Conservation (phyloP, 2,113 vertebrate genomes). For the Tapirus terrestris region DNA sequence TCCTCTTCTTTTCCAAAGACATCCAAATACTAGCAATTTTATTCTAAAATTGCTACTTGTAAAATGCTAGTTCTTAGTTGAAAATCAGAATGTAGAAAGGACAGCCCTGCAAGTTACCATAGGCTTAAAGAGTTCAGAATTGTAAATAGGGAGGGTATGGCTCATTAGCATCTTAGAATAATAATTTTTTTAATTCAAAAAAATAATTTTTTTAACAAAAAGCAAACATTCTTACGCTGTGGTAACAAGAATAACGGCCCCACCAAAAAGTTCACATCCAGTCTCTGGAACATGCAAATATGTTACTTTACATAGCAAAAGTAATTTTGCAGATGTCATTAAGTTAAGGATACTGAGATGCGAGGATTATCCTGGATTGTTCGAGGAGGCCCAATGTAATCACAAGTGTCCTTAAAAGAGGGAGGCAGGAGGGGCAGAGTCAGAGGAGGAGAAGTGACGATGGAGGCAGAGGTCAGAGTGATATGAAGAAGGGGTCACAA, state of each 20-base stretch:
- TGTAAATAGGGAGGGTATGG: background rate
- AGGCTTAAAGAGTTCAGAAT: background rate
- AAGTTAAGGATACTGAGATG: background rate
- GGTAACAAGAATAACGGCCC: background rate
- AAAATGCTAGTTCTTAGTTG: conserved; percentile 34
- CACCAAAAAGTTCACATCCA: background rate
- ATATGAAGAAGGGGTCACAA: background rate
- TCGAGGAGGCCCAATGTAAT: background rate
- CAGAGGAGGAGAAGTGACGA: background rate
- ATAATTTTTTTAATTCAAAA: background rate
- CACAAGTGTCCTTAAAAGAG: background rate
- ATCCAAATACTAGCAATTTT: background rate
- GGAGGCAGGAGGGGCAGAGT: background rate
- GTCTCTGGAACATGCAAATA: background rate
- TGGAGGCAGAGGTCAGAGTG: background rate
- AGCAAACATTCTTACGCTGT: background rate
- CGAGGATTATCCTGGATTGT: background rate
- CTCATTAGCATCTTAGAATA: background rate
- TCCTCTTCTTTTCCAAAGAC: background rate
- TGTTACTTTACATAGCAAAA: background rate
- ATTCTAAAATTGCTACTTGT: background rate
- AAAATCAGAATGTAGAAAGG: background rate
- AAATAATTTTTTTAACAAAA: background rate
- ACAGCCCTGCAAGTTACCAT: background rate
- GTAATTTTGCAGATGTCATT: background rate